Evolutionary conservation across 2,797 vertebrate species (phyloP).

Genomic region (Coluber constrictor): DNA sequence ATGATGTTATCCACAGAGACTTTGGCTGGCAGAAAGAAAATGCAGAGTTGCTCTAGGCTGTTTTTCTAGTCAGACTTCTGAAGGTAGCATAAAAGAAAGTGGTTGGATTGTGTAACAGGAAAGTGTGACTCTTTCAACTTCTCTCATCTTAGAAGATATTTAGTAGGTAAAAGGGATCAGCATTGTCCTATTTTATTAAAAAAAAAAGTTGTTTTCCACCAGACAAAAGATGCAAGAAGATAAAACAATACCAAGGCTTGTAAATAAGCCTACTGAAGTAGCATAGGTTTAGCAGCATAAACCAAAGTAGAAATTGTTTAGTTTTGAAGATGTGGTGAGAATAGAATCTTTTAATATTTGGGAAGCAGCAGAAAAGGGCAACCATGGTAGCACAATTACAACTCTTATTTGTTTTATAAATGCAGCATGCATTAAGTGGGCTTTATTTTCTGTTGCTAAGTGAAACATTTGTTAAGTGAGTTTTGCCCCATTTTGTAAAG

Average conservation of each 20-base stretch:
- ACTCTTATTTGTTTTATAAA: neutral
- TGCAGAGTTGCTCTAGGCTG: constrained; percentile 17
- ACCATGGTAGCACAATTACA: neutral
- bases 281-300: neutral
- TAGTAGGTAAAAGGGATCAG: neutral
- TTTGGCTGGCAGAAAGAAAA: constrained; percentile 47
- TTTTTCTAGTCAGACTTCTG: neutral
- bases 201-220: neutral
- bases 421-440: neutral
- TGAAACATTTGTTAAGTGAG: neutral
- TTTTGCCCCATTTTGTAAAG: neutral
- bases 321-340: neutral
- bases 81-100: constrained; percentile 22
- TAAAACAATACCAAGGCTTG: neutral
- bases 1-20: constrained; percentile 45
- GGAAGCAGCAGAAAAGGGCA: neutral
- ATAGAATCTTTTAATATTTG: neutral
- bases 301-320: neutral
- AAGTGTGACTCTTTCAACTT: neutral
- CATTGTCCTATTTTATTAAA: neutral
- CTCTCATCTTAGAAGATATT: constrained; percentile 18
- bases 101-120: constrained; percentile 25
- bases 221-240: neutral
- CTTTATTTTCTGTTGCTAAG: neutral
- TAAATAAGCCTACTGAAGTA: neutral